Conservation (phyloP, 2,113 vertebrate species). For the Vombatus ursinus region DNA sequence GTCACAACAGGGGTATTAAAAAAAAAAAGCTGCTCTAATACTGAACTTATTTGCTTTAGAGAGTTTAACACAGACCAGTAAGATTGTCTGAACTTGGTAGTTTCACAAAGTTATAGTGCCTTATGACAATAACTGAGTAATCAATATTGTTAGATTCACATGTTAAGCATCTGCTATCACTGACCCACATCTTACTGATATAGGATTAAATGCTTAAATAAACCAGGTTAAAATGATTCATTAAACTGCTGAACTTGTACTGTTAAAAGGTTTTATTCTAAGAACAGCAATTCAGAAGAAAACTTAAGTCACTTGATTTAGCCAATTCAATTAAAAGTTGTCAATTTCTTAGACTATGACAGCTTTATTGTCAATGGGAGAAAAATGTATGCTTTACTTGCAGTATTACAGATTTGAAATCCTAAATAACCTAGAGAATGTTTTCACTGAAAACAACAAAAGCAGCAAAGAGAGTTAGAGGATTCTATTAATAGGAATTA, state of each 20-base stretch:
- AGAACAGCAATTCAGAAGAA: slow-evolving; percentile 1
- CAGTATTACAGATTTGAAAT: slow-evolving; percentile 53
- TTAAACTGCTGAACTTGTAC: background rate
- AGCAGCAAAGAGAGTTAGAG: slow-evolving; percentile 54
- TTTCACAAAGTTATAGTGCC: background rate
- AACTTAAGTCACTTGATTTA: background rate
- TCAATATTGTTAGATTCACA: background rate
- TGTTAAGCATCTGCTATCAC: background rate
- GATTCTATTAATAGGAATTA: slow-evolving; percentile 43
- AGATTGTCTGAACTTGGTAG: background rate
- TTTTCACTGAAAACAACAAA: slow-evolving; percentile 56
- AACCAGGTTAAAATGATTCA: background rate
- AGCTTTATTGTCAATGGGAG: slow-evolving; percentile 62
- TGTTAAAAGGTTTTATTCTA: background rate
- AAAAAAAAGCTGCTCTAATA: background rate
- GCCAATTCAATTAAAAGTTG: slow-evolving; percentile 46
- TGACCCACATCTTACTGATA: background rate
- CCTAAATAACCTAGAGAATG: slow-evolving; percentile 59
- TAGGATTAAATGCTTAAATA: background rate
- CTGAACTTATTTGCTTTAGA: background rate
- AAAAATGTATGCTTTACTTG: slow-evolving; percentile 54
- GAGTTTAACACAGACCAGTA: background rate
- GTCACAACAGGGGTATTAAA: background rate
- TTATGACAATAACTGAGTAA: background rate
- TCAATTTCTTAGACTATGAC: slow-evolving; percentile 51